Evolutionary conservation across 2,797 vertebrate species (phyloP), one percentile per base, ranked within the genome.

Genomic region (Acanthurus tractus): DNA sequence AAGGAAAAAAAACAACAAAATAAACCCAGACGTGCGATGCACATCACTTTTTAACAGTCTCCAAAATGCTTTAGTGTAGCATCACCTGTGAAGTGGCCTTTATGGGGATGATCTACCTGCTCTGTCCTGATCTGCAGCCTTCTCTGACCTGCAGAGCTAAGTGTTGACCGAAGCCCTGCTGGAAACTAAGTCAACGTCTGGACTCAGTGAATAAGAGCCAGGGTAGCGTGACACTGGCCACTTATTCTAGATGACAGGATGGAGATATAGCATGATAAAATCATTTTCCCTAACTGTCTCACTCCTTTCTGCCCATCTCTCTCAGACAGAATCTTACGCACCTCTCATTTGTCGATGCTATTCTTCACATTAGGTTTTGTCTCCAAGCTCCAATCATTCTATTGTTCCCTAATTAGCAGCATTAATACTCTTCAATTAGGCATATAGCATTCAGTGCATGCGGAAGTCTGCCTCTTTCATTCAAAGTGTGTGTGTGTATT

Each of bases 351-450:
- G 53, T 62, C 34, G 38, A 11, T 61, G 18, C 14, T 73, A 52
- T 64, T 63, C 44, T 55, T 71, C 74, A 77, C 66, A 65, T 74
- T 68, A 61, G 62, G 48, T 67, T 84, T 58, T 54, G 86, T 79
- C 83, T 80, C 45, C 56, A 81, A 67, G 76, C 78, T 77, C 46
- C 23, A 84, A 81, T 57, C 42, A 87, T 81, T 64, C 69, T 6
- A 75, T 88, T 88, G 81, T 88, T 88, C 74, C 59, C 86, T 92
- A 91, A 93, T 92, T 89, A 91, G 83, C 73, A 57, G 64, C 82
- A 89, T 92, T 92, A 88, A 91, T 91, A 88, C 83, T 86, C 76
- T 78, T 90, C 85, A 91, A 86, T 92, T 90, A 92, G 86, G 66
- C 70, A 82, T 72, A 62, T 77, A 82, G 83, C 87, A 75, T 69